Conservation (phyloP, 2,797 vertebrate species). For the Rhadinocentrus ornatus region DNA sequence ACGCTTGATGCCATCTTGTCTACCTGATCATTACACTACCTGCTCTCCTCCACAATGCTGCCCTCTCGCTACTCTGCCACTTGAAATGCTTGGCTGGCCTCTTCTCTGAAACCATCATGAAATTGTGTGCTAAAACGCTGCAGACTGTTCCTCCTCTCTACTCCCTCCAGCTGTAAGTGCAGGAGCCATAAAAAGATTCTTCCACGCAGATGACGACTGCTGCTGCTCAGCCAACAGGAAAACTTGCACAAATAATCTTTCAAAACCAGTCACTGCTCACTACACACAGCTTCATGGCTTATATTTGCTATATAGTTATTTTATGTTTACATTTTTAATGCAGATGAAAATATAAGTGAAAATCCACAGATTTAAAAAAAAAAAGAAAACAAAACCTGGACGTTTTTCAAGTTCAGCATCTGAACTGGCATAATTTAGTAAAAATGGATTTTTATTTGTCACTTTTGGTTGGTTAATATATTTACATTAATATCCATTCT, state of each 20-base stretch:
- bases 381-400: background rate
- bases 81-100: conserved; percentile 80
- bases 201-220: conserved; percentile 53
- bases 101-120: conserved; percentile 75
- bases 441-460: background rate
- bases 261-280: conserved; percentile 25
- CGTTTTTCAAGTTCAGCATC: background rate
- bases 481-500: background rate
- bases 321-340: background rate
- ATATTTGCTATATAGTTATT: conserved; percentile 27
- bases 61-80: conserved; percentile 72
- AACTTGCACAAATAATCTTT: conserved; percentile 40
- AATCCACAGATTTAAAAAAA: conserved; percentile 16
- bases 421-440: background rate
- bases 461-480: background rate
- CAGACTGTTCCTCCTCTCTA: conserved; percentile 54
- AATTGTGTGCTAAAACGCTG: conserved; percentile 67
- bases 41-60: conserved; percentile 73
- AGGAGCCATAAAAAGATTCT: conserved; percentile 66
- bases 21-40: conserved; percentile 77
- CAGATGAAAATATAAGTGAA: background rate
- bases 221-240: conserved; percentile 57
- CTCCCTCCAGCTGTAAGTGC: conserved; percentile 55
- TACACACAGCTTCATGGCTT: conserved; percentile 21
- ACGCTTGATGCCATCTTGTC: conserved; percentile 78